Conservation (phyloP, 2,113 vertebrate genomes). For the Channa argus region DNA sequence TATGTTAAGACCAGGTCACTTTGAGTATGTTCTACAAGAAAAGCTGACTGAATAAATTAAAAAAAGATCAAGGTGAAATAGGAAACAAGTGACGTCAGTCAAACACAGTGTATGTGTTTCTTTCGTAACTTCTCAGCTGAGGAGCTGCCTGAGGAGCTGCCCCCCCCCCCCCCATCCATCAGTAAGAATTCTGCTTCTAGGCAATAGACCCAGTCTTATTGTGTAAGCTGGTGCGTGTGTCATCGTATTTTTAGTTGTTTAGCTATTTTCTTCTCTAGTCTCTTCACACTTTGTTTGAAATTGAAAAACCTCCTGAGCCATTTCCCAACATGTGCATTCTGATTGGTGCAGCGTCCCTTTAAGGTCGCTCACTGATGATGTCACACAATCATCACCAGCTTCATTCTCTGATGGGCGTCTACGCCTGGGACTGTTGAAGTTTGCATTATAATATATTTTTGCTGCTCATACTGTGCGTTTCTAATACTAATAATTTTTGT, state of each 20-base stretch:
- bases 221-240: not conserved
- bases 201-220: not conserved
- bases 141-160: no score
- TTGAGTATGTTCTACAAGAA: no score
- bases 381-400: constrained; percentile 21
- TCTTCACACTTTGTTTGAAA: not conserved
- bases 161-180: not conserved
- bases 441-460: no score
- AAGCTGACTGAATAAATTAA: no score
- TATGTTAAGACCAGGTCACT: not conserved
- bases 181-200: not conserved
- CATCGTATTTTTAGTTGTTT: not conserved
- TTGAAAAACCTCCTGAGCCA: not conserved
- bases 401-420: not conserved
- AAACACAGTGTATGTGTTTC: constrained; percentile 30
- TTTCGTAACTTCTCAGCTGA: constrained; percentile 35
- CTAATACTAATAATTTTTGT: constrained; percentile 1
- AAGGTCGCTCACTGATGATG: constrained; percentile 52
- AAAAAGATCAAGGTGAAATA: constrained; percentile 15
- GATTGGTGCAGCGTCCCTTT: constrained; percentile 34
- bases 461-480: no score
- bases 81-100: not conserved
- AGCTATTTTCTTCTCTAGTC: not conserved
- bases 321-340: constrained; percentile 4
- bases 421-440: no score